These are phyloP conservation scores for Tiaroga cobitis DNA, from an alignment of 2,797 vertebrate species.

Conservation along the genomic window DNA sequence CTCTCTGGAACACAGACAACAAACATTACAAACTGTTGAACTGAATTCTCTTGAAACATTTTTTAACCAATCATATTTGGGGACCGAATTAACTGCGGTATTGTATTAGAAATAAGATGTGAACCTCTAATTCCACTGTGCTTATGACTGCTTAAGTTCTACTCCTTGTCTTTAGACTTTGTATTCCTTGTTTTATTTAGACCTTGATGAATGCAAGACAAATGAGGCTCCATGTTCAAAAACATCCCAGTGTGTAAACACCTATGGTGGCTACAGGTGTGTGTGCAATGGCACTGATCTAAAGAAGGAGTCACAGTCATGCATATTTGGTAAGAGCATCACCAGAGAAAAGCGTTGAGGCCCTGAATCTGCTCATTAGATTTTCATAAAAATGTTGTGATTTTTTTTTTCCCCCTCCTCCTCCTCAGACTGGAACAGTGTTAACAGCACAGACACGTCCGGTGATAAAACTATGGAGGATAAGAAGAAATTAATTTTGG, in stretches of 20 bases:
- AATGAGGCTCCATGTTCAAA: slow-evolving; percentile 68
- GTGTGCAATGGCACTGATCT: slow-evolving; percentile 81
- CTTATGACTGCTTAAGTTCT: not conserved
- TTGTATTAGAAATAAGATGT: not conserved
- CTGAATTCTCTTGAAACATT: not conserved
- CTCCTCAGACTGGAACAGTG: slow-evolving; percentile 38
- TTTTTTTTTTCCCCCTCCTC: not conserved
- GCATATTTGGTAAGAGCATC: slow-evolving; percentile 71
- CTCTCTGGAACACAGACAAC: not conserved
- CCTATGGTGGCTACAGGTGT: slow-evolving; percentile 83
- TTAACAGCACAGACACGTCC: not conserved
- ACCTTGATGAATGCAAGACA: slow-evolving; percentile 80
- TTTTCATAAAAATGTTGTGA: not conserved
- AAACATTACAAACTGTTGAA: not conserved
- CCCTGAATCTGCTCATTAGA: not conserved
- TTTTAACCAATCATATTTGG: not conserved
- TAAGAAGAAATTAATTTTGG: slow-evolving; percentile 71
- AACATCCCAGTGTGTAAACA: slow-evolving; percentile 79
- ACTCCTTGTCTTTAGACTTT: not conserved
- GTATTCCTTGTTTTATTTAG: slow-evolving; percentile 63
- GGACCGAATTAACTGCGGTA: not conserved
- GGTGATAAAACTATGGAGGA: slow-evolving; percentile 17
- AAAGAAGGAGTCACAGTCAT: slow-evolving; percentile 72
- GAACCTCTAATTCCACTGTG: not conserved
- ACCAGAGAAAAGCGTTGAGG: not conserved